Base-by-base conservation (phyloP, 2,888 invertebrate species). In the Lamellibrachia satsuma region DNA sequence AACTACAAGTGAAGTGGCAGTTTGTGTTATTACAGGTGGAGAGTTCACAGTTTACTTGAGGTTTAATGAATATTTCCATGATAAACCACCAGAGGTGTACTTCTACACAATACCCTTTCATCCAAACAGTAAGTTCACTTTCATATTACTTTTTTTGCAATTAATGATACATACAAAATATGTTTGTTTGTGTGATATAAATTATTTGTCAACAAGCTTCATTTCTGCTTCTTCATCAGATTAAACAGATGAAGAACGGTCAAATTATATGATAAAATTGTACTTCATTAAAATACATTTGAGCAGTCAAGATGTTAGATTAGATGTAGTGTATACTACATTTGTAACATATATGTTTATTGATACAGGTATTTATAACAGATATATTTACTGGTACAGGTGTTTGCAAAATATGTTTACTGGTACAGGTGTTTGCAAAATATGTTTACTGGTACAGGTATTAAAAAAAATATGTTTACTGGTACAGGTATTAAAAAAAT, bases 61-160 rank as follows among this genome's bases (percentile, higher is more conserved):
- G 92, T 96, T 96, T 95, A 95, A 95, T 95, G 96, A 96, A 92
- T 93, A 96, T 93, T 96, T 95, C 92, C 96, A 95, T 92, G 55
- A 93, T 1, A 93, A 95, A 90, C 96, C 96, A 92, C 96, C 96
- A 92, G 94, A 95, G 93, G 94, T 96, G 3, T 95, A 95, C 93
- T 96, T 96, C 92, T 96, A 96, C 92, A 96, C 96, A 2, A 95
- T 96, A 92, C 96, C 96, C 52, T 96, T 95, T 92, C 96, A 96
- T 94, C 96, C 96, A 91, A 96, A 96, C 94, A 95, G 96, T 96
- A 94, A 94, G 95, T 94, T 52, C 11, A 8, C n/a, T 90, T 92
- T 90, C 15, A 75, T n/a, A 6, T 39, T 6, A 11, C 75, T 91
- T 3, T 92, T 57, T 51, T 52, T 0, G 4, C 60, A 52, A 15